Evolutionary conservation across 2,797 vertebrate species (phyloP).

Genomic region (Oreortyx pictus): DNA sequence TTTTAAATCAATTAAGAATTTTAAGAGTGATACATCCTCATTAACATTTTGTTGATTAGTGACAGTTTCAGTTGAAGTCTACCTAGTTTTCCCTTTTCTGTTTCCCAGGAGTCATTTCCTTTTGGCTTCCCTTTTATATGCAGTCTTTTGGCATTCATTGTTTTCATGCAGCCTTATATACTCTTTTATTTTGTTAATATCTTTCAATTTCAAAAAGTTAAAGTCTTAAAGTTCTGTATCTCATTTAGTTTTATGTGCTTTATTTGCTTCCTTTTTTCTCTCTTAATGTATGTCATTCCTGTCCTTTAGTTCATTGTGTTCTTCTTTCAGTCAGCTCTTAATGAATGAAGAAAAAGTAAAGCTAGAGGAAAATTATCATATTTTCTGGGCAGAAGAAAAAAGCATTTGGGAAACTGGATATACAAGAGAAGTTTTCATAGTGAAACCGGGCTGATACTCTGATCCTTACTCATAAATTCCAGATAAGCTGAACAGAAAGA

Average conservation of each 20-base stretch:
- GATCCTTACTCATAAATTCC: background rate
- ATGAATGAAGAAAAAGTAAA: background rate
- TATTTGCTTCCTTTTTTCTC: background rate
- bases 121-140: background rate
- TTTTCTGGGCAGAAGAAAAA: rapidly evolving
- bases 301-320: background rate
- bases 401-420: background rate
- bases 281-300: background rate
- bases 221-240: background rate
- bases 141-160: background rate
- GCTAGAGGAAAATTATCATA: background rate
- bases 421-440: background rate
- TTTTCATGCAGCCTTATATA: background rate
- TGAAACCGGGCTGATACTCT: background rate
- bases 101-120: rapidly evolving
- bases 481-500: background rate
- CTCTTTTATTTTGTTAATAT: background rate
- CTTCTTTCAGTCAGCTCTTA: background rate
- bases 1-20: background rate
- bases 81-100: background rate
- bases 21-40: background rate
- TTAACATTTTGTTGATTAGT: background rate
- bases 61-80: background rate
- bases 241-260: background rate
- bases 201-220: background rate